A percentile compares a stretch with the other conserved stretches of the same genome.
These are phyloP conservation scores for Sandelia bainsii DNA, from an alignment of 2,797 vertebrate species.

Conservation along the genomic window DNA sequence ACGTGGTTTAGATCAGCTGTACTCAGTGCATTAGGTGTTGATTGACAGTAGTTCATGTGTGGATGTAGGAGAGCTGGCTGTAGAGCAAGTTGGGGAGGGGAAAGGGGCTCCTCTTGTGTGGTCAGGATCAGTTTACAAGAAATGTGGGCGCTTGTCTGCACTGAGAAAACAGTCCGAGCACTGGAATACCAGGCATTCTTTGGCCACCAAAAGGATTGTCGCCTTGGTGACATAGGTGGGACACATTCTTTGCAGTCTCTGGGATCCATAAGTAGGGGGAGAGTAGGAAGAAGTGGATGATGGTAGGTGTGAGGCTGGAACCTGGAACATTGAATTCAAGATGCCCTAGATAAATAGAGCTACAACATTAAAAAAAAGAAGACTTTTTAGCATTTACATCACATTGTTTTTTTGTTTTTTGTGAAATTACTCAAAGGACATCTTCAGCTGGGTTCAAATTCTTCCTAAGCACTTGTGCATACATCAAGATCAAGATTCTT, in stretches of 20 bases:
- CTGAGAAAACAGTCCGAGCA: constrained; percentile 54
- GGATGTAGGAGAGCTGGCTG: constrained; percentile 4
- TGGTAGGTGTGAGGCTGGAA: background rate
- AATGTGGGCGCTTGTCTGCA: constrained; percentile 49
- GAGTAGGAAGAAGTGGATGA: background rate
- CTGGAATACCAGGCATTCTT: constrained; percentile 56
- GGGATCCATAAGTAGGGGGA: background rate
- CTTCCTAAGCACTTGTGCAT: too few species aligned
- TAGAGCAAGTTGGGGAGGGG: background rate
- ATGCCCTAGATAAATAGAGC: too few species aligned
- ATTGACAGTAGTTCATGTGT: constrained; percentile 41
- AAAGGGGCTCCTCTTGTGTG: constrained; percentile 72
- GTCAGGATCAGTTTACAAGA: constrained; percentile 74
- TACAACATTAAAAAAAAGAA: too few species aligned
- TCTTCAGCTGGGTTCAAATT: too few species aligned
- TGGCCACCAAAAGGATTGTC: constrained; percentile 50
- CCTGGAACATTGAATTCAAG: constrained; percentile 7
- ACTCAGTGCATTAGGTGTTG: constrained; percentile 24
- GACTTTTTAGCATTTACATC: too few species aligned
- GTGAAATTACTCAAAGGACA: too few species aligned
- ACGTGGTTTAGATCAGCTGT: constrained; percentile 61
- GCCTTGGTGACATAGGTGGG: constrained; percentile 52
- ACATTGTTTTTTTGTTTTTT: too few species aligned
- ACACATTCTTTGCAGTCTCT: constrained; percentile 49
- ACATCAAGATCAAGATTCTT: too few species aligned